Conservation (phyloP, 2,888 invertebrate genomes). For the Electrophaes corylata region DNA sequence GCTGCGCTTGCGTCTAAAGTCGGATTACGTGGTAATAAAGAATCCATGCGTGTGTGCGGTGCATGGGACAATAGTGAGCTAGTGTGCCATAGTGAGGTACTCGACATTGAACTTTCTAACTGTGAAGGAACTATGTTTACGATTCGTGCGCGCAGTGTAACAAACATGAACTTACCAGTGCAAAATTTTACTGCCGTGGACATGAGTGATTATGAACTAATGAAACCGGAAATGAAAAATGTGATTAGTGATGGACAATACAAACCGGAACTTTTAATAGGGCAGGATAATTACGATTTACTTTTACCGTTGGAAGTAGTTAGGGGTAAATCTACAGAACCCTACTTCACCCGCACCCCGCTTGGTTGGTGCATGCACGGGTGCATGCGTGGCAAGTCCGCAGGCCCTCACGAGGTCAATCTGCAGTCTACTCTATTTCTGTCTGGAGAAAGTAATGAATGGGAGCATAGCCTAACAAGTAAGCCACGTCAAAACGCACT, state of each 20-base stretch:
- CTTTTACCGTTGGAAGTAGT: slow-evolving; percentile 34
- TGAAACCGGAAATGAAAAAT: slow-evolving; percentile 29
- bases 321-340: neutral
- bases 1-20: too few relatives aligned
- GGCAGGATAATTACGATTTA: slow-evolving; percentile 45
- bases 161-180: neutral
- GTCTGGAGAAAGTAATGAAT: neutral
- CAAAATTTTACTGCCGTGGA: neutral
- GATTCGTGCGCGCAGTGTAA: neutral
- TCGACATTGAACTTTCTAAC: neutral
- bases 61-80: neutral
- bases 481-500: neutral
- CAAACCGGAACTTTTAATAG: slow-evolving; percentile 44
- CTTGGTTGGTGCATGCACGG: neutral
- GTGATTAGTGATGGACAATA: slow-evolving; percentile 19
- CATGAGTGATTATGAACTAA: neutral
- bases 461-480: neutral
- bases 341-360: neutral
- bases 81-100: neutral
- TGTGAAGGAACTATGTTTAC: neutral
- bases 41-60: slow-evolving; percentile 34
- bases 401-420: too few relatives aligned
- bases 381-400: too few relatives aligned
- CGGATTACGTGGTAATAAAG: slow-evolving; percentile 28
- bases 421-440: neutral